A percentile compares a stretch with the other conserved stretches of the same genome.
phyloP scores from a whole-genome alignment of 2,797 vertebrate species.

The Urocyon cinereoargenteus region DNA sequence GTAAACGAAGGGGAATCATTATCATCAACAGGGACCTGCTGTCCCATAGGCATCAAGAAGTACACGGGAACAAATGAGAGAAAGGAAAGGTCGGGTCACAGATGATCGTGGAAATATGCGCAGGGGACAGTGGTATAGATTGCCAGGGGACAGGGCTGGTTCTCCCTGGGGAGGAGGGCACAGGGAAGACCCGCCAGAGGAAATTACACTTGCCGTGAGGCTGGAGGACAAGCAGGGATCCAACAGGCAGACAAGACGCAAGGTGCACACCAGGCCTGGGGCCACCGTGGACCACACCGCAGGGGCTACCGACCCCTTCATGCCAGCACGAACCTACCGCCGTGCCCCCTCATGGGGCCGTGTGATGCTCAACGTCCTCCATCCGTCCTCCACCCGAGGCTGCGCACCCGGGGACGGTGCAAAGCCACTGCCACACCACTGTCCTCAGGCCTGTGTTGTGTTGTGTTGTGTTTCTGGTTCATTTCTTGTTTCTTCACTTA shows the following conservation, averaged over 20 bases:
- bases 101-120: background rate
- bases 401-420: too few species aligned
- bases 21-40: background rate
- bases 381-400: too few species aligned
- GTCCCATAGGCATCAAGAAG: background rate
- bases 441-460: background rate
- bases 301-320: accelerated
- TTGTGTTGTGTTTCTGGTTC: background rate
- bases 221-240: background rate
- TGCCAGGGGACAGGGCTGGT: background rate
- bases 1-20: background rate
- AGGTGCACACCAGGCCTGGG: accelerated
- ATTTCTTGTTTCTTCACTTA: background rate
- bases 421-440: background rate
- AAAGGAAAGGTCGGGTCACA: background rate
- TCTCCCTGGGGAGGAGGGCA: background rate
- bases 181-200: background rate
- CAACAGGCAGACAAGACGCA: background rate
- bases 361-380: background rate
- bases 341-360: accelerated
- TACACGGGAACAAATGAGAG: background rate
- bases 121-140: background rate
- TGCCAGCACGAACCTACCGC: too few species aligned
- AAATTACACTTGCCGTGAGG: background rate
- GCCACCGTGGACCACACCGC: accelerated